phyloP scores from a whole-genome alignment of 2,797 vertebrate genomes.

The Liasis olivaceus region DNA sequence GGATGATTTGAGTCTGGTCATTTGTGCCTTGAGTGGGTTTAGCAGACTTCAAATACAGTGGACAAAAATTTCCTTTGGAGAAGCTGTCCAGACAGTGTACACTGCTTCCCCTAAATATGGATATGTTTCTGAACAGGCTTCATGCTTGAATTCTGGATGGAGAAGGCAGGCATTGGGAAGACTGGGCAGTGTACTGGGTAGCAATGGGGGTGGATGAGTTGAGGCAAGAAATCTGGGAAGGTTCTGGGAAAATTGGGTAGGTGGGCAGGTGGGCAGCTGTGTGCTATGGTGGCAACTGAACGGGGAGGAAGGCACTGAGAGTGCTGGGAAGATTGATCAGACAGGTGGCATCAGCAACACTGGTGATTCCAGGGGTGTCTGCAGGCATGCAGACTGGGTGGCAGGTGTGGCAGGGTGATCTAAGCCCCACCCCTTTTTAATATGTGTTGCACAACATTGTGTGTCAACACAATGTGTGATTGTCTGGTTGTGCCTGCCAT shows the following conservation, averaged over 20 bases:
- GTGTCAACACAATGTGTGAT: no score
- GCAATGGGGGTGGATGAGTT: neutral
- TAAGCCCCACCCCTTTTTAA: no score
- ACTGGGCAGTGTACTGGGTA: neutral
- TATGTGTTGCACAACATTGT: no score
- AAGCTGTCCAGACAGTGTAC: neutral
- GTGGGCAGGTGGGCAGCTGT: neutral
- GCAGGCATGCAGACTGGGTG: no score
- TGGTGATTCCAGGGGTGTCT: neutral
- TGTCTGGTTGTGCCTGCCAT: no score
- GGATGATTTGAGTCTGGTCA: neutral
- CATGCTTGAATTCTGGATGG: neutral
- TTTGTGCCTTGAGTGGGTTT: neutral
- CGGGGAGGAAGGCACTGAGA: neutral
- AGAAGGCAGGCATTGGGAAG: neutral
- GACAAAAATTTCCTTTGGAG: neutral
- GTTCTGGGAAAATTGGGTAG: neutral
- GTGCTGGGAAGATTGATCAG: neutral
- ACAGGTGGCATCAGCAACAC: no score
- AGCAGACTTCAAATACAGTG: neutral
- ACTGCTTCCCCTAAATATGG: neutral
- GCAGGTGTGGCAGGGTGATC: no score
- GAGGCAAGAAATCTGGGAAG: neutral
- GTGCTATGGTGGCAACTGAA: neutral
- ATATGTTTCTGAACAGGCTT: neutral